Percentiles rank a stretch among this genome's conserved stretches.
Evolutionary conservation across 2,797 vertebrate species (phyloP).

Genomic region (Xyrichtys novacula): DNA sequence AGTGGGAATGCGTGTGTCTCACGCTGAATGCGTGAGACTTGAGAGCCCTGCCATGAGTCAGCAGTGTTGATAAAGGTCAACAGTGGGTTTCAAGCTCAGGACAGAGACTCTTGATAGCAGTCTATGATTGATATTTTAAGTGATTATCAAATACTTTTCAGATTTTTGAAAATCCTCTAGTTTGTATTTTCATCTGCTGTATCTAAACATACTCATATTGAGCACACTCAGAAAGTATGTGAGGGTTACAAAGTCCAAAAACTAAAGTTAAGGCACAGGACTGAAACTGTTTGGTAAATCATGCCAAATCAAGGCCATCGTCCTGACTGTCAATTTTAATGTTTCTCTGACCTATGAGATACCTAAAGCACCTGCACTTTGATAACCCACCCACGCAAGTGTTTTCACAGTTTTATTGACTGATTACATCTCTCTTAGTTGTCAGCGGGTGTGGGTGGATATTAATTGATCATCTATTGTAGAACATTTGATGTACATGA

Average conservation of each 20-base stretch:
- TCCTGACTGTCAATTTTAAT: no score
- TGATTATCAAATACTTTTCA: neutral
- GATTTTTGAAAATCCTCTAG: rapidly evolving
- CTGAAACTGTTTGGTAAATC: no score
- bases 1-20: no score
- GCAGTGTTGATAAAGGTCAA: neutral
- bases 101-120: neutral
- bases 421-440: neutral
- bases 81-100: no score
- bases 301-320: no score
- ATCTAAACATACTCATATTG: neutral
- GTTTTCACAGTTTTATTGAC: neutral
- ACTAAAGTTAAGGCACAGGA: no score
- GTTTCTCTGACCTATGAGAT: no score
- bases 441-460: neutral
- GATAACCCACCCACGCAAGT: neutral
- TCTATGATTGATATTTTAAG: neutral
- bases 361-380: neutral
- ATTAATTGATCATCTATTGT: neutral
- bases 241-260: no score
- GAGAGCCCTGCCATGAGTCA: no score
- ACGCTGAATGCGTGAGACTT: no score
- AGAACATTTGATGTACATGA: no score
- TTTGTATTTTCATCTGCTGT: neutral
- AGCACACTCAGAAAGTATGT: neutral